Evolutionary conservation across 2,113 vertebrate species (phyloP), one percentile per base, ranked within the genome.

Genomic region (Cettia cetti): DNA sequence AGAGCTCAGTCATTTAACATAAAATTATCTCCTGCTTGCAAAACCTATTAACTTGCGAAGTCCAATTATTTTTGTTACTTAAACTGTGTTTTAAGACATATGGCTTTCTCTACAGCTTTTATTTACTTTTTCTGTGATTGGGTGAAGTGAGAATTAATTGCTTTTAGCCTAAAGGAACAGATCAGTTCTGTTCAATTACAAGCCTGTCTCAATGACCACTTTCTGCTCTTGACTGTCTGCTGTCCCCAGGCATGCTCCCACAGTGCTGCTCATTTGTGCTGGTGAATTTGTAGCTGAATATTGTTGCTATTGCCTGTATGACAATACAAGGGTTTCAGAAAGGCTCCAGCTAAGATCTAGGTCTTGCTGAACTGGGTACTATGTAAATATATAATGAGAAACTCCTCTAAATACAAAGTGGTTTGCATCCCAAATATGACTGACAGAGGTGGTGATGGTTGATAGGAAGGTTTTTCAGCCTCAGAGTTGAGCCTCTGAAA

Each of bases 1-100:
- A 96, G 93, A 97, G 96, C 94, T 97, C 94, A 95, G 92, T 93
- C 94, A 92, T 92, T 96, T 95, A 89, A 92, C 79, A 95, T 88
- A 86, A 97, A 97, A 94, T 87, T 91, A 95, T 96, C 90, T 72
- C 79, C 82, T 50, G 47, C 44, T 12, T 12, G 39, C 37, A 92
- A 94, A 97, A 97, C 68, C 35, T 20, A 93, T 79, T 82, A 82
- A 84, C 91, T 95, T 70, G 71, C 80, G 45, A 96, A 96, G 83
- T 96, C 89, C 9, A 89, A 69, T 94, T 95, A 92, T 89, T 97
- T 97, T 75, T 77, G 78, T 82, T 88, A 90, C 88, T 87, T 78
- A 69, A 71, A 17, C 35, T 15, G 5, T 83, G 64, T 89, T 95
- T 96, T 89, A 94, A 92, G 63, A 77, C 30, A 84, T 50, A 53